phyloP scores from a whole-genome alignment of 2,888 invertebrate species.

The Caenorhabditis japonica region DNA sequence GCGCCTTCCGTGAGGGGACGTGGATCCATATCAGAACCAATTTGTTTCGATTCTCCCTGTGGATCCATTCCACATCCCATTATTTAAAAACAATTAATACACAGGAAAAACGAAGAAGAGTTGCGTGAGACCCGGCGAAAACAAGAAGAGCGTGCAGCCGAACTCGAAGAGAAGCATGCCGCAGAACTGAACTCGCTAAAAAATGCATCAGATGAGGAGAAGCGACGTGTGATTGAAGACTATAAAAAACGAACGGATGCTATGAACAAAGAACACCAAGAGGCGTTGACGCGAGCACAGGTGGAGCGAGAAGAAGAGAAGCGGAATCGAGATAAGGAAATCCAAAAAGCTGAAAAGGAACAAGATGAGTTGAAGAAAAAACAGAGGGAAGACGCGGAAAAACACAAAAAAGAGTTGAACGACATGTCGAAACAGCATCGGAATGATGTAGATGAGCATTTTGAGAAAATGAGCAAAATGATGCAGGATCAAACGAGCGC shows the following conservation, averaged over 20 bases:
- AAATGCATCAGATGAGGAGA: background rate
- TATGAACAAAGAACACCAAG: background rate
- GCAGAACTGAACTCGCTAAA: background rate
- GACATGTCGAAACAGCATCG: background rate
- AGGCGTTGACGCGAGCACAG: background rate
- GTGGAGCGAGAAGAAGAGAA: conserved; percentile 3
- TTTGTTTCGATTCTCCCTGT: no score
- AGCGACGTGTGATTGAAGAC: conserved; percentile 1
- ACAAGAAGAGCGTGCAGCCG: background rate
- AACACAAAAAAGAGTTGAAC: background rate
- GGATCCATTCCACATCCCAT: no score
- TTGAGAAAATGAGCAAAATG: background rate
- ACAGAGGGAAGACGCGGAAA: background rate
- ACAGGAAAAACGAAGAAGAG: background rate
- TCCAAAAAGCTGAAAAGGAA: background rate
- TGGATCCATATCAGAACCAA: no score
- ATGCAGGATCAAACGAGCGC: background rate
- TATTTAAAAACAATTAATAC: no score
- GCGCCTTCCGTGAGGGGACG: no score
- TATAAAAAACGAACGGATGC: background rate
- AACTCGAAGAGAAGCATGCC: background rate
- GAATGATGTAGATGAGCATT: background rate
- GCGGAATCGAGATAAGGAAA: background rate
- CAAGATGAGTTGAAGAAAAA: background rate
- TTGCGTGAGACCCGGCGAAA: background rate